phyloP scores from a whole-genome alignment of 1,140 invertebrate genomes.

The Lethrus apterus region DNA sequence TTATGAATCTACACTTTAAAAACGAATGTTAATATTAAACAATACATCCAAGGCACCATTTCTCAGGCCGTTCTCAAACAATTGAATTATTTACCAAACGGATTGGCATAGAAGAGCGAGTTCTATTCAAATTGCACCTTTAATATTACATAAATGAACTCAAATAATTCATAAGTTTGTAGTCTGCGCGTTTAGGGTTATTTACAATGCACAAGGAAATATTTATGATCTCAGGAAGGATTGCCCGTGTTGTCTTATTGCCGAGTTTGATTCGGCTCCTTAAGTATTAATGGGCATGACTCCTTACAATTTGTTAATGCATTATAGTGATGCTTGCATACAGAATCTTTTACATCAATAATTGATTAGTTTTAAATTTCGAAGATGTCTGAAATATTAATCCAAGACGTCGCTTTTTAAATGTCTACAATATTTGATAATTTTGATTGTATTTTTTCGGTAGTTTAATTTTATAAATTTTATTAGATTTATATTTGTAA shows the following conservation, averaged over 20 bases:
- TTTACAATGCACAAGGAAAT: conserved; percentile 44
- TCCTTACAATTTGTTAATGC: conserved; percentile 31
- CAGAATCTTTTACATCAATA: too few species aligned
- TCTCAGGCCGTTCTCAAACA: conserved; percentile 39
- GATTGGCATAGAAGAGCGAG: conserved; percentile 42
- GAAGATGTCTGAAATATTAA: too few species aligned
- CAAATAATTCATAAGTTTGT: conserved; percentile 45
- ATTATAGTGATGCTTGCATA: too few species aligned
- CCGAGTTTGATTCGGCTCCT: conserved; percentile 35
- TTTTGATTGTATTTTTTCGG: too few species aligned
- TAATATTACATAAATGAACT: conserved; percentile 42
- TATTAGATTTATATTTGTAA: too few species aligned
- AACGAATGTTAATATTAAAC: conserved; percentile 39
- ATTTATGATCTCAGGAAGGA: conserved; percentile 39
- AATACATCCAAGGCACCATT: conserved; percentile 29
- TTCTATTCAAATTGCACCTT: conserved; percentile 43
- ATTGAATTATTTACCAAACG: conserved; percentile 43
- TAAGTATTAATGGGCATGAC: conserved; percentile 32
- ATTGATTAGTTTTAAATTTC: too few species aligned
- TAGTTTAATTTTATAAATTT: too few species aligned
- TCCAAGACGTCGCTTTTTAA: too few species aligned
- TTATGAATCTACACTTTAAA: conserved; percentile 23
- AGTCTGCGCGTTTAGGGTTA: conserved; percentile 43
- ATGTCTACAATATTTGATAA: too few species aligned
- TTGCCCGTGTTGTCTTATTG: conserved; percentile 38